Conservation (phyloP, 2,797 vertebrate genomes). For the Hypotaenidia philippensis region DNA sequence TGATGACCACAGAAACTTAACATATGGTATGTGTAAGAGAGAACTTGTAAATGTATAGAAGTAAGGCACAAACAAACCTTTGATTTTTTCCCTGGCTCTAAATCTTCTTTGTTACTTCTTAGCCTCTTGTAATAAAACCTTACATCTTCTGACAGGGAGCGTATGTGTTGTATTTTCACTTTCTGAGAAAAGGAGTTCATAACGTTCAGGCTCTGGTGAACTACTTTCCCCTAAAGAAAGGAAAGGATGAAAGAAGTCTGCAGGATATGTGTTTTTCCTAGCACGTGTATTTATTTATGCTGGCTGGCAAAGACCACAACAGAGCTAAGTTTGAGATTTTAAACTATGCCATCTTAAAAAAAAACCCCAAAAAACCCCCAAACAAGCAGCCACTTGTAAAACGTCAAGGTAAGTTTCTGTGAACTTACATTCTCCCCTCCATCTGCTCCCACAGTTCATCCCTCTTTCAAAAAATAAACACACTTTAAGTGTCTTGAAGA, state of each 20-base stretch:
- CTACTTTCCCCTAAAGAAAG: constrained; percentile 90
- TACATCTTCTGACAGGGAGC: constrained; percentile 91
- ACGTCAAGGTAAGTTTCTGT: neutral
- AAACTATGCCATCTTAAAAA: neutral
- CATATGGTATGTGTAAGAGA: neutral
- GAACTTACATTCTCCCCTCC: neutral
- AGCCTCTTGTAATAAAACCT: constrained; percentile 95
- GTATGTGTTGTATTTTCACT: constrained; percentile 94
- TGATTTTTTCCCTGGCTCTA: constrained; percentile 94
- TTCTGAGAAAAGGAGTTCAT: constrained; percentile 98
- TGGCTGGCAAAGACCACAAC: neutral
- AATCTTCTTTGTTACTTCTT: constrained; percentile 93
- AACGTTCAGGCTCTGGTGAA: constrained; percentile 95
- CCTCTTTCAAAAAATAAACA: neutral
- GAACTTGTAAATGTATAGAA: neutral
- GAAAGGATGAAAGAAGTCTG: neutral
- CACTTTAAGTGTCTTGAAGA: neutral
- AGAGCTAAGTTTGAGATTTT: neutral
- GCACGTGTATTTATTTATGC: neutral
- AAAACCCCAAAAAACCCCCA: too few species aligned
- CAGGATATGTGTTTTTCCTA: neutral
- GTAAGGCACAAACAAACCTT: constrained; percentile 81
- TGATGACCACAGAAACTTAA: neutral
- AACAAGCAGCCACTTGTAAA: neutral
- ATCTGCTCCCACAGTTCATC: neutral